Base-by-base conservation (phyloP, 2,888 invertebrate species). In the Drosophila picticornis region DNA sequence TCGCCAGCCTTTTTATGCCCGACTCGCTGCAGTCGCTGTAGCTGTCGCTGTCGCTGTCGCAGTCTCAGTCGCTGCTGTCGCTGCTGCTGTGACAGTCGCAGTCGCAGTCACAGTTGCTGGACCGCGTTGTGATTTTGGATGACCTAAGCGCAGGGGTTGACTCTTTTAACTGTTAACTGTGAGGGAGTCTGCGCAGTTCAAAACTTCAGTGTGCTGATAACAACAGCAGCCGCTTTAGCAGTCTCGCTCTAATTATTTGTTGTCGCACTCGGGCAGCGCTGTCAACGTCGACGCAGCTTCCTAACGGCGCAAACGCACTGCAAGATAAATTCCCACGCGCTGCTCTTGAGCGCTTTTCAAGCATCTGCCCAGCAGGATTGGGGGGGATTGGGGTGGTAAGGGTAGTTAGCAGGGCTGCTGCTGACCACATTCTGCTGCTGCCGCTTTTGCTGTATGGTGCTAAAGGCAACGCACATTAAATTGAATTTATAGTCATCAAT, bases 1-100 rank as follows among this genome's bases (percentile, higher is more conserved):
- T 88, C 81, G 88, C 81, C 83, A 82, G 87, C 89, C 91, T 90
- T 92, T 93, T 91, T 92, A 93, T 92, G 91, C 90, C 88, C 80
- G 72, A 60, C 48, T 52, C 72, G 72, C 38, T 29, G 67, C 55
- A 38, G 63, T 52, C 67, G 72, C 32, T 16, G 65, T 40, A 57
- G 61, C 59, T 29, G 72, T n/a, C n/a, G n/a, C n/a, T n/a, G n/a
- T 57, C 43, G 68, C 73, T 38, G 62, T 10, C 51, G 52, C 66
- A 13, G 70, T 13, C 25, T 55, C 48, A 2, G 66, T 16, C 10
- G 38, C 46, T 10, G 66, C 22, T 53, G 48, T n/a, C 10, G 66
- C 38, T 62, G 67, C 56, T 11, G 75, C 55, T 29, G 43, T 43
- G 22, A 22, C 38, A 9, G 46, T 16, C 46, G 46, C 40, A 43